Evolutionary conservation across 2,888 invertebrate species (phyloP).

Genomic region (Uropetala carovei): DNA sequence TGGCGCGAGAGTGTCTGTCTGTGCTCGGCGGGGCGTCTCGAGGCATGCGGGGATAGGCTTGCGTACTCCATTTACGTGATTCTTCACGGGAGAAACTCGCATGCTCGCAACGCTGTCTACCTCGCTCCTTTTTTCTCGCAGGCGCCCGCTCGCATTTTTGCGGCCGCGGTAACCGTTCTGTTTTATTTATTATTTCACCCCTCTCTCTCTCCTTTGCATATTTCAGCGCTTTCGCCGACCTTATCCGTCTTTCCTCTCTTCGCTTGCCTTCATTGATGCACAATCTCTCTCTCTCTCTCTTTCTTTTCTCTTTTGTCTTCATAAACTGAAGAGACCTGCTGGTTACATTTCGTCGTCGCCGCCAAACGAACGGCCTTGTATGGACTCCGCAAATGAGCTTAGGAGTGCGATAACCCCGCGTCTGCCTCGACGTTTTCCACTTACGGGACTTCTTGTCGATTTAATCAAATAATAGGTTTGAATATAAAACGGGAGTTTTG

Average conservation of each 20-base stretch:
- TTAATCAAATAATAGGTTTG: conserved; percentile 59
- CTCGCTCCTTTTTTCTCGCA: not conserved
- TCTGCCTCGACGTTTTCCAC: not conserved
- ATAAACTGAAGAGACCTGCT: not conserved
- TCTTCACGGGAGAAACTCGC: not conserved
- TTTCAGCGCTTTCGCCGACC: not conserved
- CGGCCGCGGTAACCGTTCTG: not conserved
- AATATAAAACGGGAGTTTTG: conserved; percentile 35
- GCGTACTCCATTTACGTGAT: not conserved
- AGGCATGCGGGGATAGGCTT: not conserved
- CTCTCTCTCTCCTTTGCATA: not conserved
- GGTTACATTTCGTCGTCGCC: not conserved
- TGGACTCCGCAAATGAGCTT: conserved; percentile 60
- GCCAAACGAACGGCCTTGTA: conserved; percentile 1
- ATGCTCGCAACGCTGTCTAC: not conserved
- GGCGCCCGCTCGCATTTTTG: not conserved
- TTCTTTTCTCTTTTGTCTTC: too few species aligned
- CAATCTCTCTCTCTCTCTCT: too few species aligned
- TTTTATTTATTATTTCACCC: not conserved
- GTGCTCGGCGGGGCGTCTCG: not conserved
- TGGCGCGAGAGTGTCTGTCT: not conserved
- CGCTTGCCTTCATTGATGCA: not conserved
- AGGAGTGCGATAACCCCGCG: conserved; percentile 53
- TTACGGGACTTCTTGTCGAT: conserved; percentile 59
- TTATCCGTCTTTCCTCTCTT: not conserved